These are phyloP conservation scores for Cladopsammia gracilis DNA, from an alignment of 64 coral and sea anemone genomes.

Conservation along the genomic window DNA sequence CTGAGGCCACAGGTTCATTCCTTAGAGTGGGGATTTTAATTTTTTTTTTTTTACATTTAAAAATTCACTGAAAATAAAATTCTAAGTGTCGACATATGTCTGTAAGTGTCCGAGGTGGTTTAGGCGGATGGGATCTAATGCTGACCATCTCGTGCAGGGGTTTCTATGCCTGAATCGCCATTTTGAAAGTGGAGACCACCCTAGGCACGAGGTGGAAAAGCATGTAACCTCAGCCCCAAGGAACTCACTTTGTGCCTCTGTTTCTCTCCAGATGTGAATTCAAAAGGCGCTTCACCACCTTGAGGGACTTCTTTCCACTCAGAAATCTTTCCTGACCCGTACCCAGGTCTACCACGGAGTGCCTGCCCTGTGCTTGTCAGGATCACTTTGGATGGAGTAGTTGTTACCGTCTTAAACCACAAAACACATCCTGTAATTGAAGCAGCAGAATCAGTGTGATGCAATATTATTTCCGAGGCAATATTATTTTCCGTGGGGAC, in stretches of 20 bases:
- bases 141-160: no score
- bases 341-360: conserved; percentile 45
- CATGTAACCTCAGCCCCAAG: background rate
- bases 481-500: no score
- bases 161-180: no score
- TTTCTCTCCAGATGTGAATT: conserved; percentile 94
- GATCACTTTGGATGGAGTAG: conserved; percentile 93
- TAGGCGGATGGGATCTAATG: no score
- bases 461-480: background rate
- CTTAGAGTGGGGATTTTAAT: no score
- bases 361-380: conserved; percentile 88
- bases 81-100: no score
- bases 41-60: no score
- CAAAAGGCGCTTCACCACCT: conserved; percentile 86
- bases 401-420: conserved; percentile 89
- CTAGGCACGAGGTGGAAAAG: no score
- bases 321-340: conserved; percentile 79
- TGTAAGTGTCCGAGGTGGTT: no score
- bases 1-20: no score
- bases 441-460: background rate
- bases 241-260: conserved; percentile 89
- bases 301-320: conserved; percentile 88
- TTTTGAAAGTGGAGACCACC: background rate
- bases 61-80: no score
- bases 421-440: conserved; percentile 67